Evolutionary conservation across 2,113 vertebrate genomes (phyloP).

Genomic region (Strix uralensis): DNA sequence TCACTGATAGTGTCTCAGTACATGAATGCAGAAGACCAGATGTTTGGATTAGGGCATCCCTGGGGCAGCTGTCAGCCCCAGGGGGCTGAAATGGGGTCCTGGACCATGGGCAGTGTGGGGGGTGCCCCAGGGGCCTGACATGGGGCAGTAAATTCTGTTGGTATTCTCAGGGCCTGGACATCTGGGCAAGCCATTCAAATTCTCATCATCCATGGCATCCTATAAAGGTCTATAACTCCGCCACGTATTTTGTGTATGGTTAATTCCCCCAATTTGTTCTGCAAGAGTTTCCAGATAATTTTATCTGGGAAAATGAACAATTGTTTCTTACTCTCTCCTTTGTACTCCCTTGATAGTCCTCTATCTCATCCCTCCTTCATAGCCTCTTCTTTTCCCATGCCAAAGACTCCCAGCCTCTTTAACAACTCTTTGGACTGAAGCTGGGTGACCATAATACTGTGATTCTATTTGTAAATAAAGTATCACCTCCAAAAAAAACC

Average conservation of each 20-base stretch:
- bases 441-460: neutral
- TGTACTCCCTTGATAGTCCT: neutral
- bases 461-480: neutral
- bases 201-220: neutral
- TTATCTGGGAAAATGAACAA: neutral
- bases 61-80: accelerated
- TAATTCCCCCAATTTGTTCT: neutral
- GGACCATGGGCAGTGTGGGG: neutral
- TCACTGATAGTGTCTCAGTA: neutral
- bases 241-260: neutral
- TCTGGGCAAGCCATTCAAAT: neutral
- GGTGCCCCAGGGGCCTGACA: accelerated
- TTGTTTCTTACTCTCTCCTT: neutral
- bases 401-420: neutral
- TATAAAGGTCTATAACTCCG: neutral
- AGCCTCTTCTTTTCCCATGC: neutral
- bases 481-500: neutral
- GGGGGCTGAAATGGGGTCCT: neutral
- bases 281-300: neutral
- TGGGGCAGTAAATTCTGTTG: neutral
- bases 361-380: neutral
- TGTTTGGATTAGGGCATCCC: neutral
- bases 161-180: neutral
- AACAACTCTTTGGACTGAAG: neutral
- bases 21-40: accelerated